phyloP scores from a whole-genome alignment of 2,797 vertebrate genomes.

The Sylvilagus floridanus region DNA sequence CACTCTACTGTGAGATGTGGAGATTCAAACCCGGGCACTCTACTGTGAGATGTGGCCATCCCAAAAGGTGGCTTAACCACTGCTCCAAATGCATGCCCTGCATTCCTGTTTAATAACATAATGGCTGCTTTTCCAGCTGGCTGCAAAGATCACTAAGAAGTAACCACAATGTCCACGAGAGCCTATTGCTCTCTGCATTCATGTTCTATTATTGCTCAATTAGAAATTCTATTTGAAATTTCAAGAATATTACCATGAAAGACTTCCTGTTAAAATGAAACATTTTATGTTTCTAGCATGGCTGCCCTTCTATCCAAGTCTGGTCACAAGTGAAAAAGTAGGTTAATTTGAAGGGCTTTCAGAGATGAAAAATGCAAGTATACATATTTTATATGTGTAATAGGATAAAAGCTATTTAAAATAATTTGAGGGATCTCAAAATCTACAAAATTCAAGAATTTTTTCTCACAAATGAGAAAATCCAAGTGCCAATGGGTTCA shows the following conservation, averaged over 20 bases:
- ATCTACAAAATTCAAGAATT: background rate
- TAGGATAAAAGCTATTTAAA: background rate
- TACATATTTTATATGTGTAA: background rate
- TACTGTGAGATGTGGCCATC: too few species aligned
- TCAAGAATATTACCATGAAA: background rate
- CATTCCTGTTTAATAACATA: background rate
- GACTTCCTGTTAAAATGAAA: constrained; percentile 10
- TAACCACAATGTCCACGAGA: background rate
- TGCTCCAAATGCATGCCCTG: too few species aligned
- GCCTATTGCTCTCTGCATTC: background rate
- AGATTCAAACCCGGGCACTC: too few species aligned
- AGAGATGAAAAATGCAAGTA: background rate
- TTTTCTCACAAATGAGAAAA: background rate
- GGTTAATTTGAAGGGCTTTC: background rate
- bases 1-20: too few species aligned
- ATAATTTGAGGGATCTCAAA: background rate
- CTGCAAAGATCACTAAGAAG: background rate
- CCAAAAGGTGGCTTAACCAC: too few species aligned
- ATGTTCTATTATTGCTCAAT: background rate
- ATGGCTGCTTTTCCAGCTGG: constrained; percentile 1
- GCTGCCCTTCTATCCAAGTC: background rate
- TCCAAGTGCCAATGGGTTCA: background rate
- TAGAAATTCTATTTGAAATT: background rate
- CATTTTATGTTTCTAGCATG: background rate
- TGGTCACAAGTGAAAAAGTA: background rate